Conservation (phyloP, 2,888 invertebrate genomes). For the Pyrocoelia pectoralis region DNA sequence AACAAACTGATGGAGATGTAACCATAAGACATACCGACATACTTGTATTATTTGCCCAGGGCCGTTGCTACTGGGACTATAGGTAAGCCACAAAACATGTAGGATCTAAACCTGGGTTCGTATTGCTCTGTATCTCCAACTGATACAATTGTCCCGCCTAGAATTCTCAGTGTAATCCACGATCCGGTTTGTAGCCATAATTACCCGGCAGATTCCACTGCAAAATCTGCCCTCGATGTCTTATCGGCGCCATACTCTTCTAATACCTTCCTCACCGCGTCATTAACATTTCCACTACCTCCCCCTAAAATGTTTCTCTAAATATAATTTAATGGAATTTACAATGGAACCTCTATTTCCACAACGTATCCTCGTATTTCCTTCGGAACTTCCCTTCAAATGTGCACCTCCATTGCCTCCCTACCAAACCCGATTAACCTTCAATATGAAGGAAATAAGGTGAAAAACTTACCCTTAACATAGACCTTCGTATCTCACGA, state of each 20-base stretch:
- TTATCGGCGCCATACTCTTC: conserved; percentile 51
- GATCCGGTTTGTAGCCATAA: neutral
- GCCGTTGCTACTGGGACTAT: conserved; percentile 59
- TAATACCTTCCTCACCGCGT: conserved; percentile 44
- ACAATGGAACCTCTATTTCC: too few relatives aligned
- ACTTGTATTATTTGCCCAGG: conserved; percentile 62
- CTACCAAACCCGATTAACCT: too few relatives aligned
- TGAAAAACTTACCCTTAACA: too few relatives aligned
- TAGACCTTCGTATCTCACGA: too few relatives aligned
- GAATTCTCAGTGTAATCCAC: neutral
- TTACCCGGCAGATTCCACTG: conserved; percentile 54
- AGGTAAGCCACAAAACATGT: conserved; percentile 58
- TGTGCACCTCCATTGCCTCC: too few relatives aligned
- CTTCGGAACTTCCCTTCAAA: too few relatives aligned
- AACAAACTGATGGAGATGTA: conserved; percentile 36
- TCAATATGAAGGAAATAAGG: too few relatives aligned
- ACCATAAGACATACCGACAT: neutral
- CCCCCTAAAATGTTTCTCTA: too few relatives aligned
- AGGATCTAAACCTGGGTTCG: conserved; percentile 49
- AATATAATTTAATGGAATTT: too few relatives aligned
- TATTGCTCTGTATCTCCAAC: conserved; percentile 58
- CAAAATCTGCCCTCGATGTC: conserved; percentile 55
- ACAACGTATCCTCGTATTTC: too few relatives aligned
- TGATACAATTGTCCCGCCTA: conserved; percentile 56
- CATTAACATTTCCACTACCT: neutral